Evolutionary conservation across 2,113 vertebrate species (phyloP).

Genomic region (Cephalopholis sonnerati): DNA sequence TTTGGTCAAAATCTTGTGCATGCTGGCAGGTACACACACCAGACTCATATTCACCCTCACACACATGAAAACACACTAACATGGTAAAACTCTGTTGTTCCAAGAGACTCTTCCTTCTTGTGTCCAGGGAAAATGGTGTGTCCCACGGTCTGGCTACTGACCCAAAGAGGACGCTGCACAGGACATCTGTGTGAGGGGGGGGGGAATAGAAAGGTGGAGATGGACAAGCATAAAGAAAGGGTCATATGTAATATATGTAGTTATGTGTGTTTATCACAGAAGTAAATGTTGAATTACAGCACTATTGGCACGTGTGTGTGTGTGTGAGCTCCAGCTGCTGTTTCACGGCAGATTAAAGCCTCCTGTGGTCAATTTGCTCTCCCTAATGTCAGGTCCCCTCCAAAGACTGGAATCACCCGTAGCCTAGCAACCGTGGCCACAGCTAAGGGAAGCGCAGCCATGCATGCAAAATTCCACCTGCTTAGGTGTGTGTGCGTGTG

Average conservation of each 20-base stretch:
- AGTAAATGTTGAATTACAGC: conserved; percentile 58
- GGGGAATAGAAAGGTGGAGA: conserved; percentile 20
- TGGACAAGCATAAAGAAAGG: conserved; percentile 16
- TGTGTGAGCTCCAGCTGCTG: conserved; percentile 86
- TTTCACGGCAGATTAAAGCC: conserved; percentile 97
- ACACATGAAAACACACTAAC: background rate
- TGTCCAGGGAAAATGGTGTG: background rate
- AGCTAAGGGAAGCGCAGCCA: conserved; percentile 91
- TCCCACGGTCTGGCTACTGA: background rate
- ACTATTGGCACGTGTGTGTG: conserved; percentile 74
- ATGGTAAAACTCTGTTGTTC: background rate
- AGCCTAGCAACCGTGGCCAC: conserved; percentile 96
- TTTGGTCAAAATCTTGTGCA: background rate
- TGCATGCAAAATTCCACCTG: conserved; percentile 99
- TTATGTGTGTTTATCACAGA: conserved; percentile 40
- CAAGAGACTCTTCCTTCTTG: background rate
- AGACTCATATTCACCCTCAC: background rate
- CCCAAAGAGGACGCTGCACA: conserved; percentile 9
- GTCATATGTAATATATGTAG: conserved; percentile 5
- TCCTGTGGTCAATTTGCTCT: conserved; percentile 99
- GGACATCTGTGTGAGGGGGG: conserved; percentile 11
- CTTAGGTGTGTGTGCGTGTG: conserved; percentile 60
- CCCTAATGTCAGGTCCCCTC: conserved; percentile 99
- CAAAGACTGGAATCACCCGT: conserved; percentile 91
- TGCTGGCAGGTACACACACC: background rate